Evolutionary conservation across 2,888 invertebrate genomes (phyloP).

Genomic region (Yponomeuta sedellus): DNA sequence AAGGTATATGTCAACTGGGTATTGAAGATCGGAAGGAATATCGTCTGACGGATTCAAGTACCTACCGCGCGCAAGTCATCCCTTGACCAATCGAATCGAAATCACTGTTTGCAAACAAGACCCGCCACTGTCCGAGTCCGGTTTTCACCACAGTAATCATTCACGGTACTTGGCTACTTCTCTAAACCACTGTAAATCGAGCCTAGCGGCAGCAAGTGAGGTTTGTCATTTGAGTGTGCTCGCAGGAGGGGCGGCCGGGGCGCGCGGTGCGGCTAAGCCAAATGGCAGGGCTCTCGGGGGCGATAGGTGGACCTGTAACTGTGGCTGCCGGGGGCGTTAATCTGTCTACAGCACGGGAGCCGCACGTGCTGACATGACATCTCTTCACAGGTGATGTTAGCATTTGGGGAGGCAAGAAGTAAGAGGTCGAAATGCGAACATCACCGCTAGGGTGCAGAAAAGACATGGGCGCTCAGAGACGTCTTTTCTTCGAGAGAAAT

Average conservation of each 20-base stretch:
- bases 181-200: too few relatives aligned
- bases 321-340: conserved; percentile 71
- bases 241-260: conserved; percentile 7
- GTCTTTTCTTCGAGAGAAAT: conserved; percentile 24
- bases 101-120: too few relatives aligned
- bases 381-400: conserved; percentile 21
- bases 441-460: conserved; percentile 24
- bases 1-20: too few relatives aligned
- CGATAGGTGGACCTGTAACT: conserved; percentile 55
- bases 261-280: conserved; percentile 35
- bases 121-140: too few relatives aligned
- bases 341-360: conserved; percentile 35
- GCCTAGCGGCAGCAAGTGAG: too few relatives aligned
- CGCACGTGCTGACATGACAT: neutral
- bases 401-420: conserved; percentile 19
- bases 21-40: too few relatives aligned
- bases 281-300: conserved; percentile 58
- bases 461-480: conserved; percentile 24
- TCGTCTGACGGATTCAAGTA: too few relatives aligned
- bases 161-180: too few relatives aligned
- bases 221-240: conserved; percentile 5
- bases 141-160: too few relatives aligned
- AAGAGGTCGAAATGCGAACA: conserved; percentile 24
- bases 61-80: too few relatives aligned
- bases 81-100: too few relatives aligned